Base-by-base conservation (phyloP, 2,888 invertebrate species). In the Agriopis leucophaearia region DNA sequence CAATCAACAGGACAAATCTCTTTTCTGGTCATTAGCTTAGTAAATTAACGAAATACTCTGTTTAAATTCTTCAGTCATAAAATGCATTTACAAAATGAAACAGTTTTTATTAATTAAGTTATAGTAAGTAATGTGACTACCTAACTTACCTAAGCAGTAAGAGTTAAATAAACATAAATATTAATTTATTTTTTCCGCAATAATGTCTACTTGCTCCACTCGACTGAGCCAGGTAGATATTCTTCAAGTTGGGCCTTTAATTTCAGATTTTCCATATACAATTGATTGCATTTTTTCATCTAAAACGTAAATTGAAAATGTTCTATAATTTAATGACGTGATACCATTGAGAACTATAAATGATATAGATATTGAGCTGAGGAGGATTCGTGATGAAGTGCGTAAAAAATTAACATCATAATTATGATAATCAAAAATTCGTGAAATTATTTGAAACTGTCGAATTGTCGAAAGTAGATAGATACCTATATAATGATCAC, bases 241-340 rank as follows among this genome's bases (percentile, higher is more conserved):
- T 86, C 84, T 78, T 88, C 86, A 6, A 91, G 75, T 55, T 84
- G 76, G 1, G 84, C 79, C 71, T 90, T 93, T 18, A 92, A 74
- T 60, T 81, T 84, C 63, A 92, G 77, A 67, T 93, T 93, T 75
- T 93, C 92, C 67, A 92, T 71, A 71, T 83, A 88, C 2, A 92
- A 78, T 36, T 82, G 81, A 71, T 92, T 93, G 76, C 89, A 91
- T 81, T 88, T 90, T 64, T 85, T 82, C 64, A 91, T 88, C 92
- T 92, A 72, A 44, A 84, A 51, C 64, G 45, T 8, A 48, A 38
- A 48, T 57, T n/a, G 1, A 27, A 27, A 45, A 45, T 45, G 7
- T 15, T 15, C 45, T 15, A 0, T 45, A n/a, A 45, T 15, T 45
- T 15, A 4, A 0, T 10, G 13, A 13, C 27, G 27, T 27, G 27